Conservation (phyloP, 2,113 vertebrate species). For the Sitta europaea region DNA sequence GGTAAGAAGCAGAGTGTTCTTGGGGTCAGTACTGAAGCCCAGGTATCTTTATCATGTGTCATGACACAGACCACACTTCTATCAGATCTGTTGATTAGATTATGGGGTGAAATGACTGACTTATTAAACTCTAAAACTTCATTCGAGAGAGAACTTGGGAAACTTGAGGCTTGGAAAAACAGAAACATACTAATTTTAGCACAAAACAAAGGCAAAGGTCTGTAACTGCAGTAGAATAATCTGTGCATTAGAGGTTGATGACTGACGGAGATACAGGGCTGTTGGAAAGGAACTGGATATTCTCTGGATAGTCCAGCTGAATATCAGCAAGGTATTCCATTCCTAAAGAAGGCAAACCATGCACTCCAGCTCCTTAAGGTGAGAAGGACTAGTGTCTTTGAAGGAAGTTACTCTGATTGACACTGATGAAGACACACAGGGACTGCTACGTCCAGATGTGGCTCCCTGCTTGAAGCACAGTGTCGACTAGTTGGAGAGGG, state of each 20-base stretch:
- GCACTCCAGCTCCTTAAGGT: not conserved
- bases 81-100: not conserved
- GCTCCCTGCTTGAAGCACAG: not conserved
- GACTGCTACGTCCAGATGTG: not conserved
- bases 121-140: not conserved
- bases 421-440: not conserved
- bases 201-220: not conserved
- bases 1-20: not conserved
- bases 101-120: not conserved
- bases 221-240: not conserved
- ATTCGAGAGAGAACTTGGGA: not conserved
- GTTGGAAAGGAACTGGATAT: not conserved
- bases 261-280: not conserved
- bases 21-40: not conserved
- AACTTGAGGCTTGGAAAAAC: not conserved
- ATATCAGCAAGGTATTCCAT: not conserved
- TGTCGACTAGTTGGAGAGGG: not conserved
- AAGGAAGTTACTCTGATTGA: not conserved
- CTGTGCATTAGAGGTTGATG: not conserved
- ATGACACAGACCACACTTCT: not conserved
- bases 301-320: not conserved
- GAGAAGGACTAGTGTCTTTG: rapidly evolving
- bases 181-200: not conserved
- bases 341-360: not conserved
- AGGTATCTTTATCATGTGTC: not conserved